phyloP scores from a whole-genome alignment of 2,113 vertebrate species.

The Nesogale talazaci region DNA sequence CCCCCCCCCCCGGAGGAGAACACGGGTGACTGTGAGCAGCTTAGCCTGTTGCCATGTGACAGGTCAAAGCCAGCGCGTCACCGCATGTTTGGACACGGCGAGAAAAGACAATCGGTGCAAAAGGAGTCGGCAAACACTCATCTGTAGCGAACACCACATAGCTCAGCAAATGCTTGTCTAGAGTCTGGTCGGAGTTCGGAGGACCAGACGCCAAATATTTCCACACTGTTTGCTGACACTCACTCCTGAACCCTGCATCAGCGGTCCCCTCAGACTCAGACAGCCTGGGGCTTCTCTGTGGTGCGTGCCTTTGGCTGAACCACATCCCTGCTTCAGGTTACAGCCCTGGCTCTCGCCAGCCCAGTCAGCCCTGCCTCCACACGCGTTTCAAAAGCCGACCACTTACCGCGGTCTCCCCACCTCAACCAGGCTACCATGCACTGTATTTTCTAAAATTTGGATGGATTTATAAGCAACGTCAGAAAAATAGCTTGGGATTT shows the following conservation, averaged over 20 bases:
- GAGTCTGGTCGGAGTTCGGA: constrained; percentile 35
- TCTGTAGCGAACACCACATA: neutral
- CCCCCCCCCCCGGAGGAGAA: neutral
- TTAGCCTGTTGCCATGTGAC: neutral
- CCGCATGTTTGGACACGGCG: neutral
- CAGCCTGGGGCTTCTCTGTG: neutral
- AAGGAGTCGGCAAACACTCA: no score
- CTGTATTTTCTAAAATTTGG: neutral
- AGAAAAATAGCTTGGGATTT: neutral
- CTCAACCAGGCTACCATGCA: neutral
- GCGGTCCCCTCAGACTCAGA: constrained; percentile 56
- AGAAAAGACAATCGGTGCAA: neutral
- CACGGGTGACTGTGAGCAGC: neutral
- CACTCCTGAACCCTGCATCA: neutral
- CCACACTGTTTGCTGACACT: constrained; percentile 34
- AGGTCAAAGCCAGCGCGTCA: neutral
- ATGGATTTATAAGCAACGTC: constrained; percentile 13
- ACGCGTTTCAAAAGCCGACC: neutral
- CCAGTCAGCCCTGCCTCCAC: neutral
- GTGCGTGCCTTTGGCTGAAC: neutral
- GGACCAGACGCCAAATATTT: neutral
- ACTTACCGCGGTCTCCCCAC: neutral
- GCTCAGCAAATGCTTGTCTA: constrained; percentile 15
- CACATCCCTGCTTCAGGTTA: neutral
- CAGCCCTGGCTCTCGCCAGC: neutral